phyloP scores from a whole-genome alignment of 2,888 invertebrate genomes.

The Cantharis rufa region DNA sequence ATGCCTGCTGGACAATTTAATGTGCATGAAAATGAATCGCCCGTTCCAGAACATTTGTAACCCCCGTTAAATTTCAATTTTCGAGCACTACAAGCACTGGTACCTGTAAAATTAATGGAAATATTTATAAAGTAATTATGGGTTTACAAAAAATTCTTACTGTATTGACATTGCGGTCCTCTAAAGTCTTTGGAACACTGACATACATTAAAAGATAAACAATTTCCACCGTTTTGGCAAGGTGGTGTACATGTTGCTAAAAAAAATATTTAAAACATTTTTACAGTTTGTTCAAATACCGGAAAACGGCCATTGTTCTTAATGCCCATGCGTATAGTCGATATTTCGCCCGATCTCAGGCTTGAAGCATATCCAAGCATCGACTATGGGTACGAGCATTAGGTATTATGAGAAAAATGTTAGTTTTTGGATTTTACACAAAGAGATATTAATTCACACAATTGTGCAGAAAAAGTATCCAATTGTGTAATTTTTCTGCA shows the following conservation, averaged over 20 bases:
- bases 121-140: not conserved
- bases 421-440: not conserved
- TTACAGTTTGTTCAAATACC: not conserved
- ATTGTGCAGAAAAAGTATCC: too few species aligned
- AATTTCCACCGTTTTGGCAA: slow-evolving; percentile 82
- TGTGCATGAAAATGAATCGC: slow-evolving; percentile 65
- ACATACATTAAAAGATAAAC: slow-evolving; percentile 76
- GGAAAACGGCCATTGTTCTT: too few species aligned
- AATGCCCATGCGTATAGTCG: too few species aligned
- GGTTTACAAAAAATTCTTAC: slow-evolving; percentile 52
- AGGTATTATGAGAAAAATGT: not conserved
- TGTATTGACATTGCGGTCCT: slow-evolving; percentile 75
- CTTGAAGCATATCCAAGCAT: too few species aligned
- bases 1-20: slow-evolving; percentile 70
- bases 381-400: too few species aligned
- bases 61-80: slow-evolving; percentile 73
- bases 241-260: slow-evolving; percentile 69
- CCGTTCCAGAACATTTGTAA: slow-evolving; percentile 70
- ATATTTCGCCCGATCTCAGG: too few species aligned
- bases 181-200: slow-evolving; percentile 74
- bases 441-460: too few species aligned
- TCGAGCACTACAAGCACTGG: slow-evolving; percentile 63
- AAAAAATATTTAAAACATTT: not conserved
- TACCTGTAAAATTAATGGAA: slow-evolving; percentile 55
- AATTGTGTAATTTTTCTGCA: too few species aligned